These are phyloP conservation scores for Oxygymnocypris stewartii DNA, from an alignment of 2,113 vertebrate species.

Conservation along the genomic window DNA sequence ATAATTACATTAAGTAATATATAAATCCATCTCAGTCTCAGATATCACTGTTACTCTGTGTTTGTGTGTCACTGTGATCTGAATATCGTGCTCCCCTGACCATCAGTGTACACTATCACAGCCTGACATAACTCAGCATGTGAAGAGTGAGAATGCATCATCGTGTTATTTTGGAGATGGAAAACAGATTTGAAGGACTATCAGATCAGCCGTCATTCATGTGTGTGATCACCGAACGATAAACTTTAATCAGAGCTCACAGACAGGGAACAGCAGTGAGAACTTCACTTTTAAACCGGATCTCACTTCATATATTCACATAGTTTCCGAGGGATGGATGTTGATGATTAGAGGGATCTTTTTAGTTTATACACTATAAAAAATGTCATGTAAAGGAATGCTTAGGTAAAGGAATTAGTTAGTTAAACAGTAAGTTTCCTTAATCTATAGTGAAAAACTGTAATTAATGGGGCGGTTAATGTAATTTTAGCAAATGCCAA, in stretches of 20 bases:
- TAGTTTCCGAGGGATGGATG: neutral
- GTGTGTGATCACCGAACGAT: neutral
- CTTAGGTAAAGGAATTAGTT: no score
- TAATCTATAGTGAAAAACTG: no score
- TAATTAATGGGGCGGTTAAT: no score
- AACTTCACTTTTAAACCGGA: neutral
- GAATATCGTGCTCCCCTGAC: neutral
- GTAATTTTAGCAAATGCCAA: no score
- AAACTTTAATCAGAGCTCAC: neutral
- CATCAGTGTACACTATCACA: neutral
- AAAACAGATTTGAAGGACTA: slow-evolving; percentile 27
- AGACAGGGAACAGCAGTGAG: neutral
- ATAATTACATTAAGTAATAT: neutral
- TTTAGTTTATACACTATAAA: neutral
- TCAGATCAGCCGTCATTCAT: neutral
- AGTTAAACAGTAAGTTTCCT: no score
- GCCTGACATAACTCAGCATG: slow-evolving; percentile 7
- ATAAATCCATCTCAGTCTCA: neutral
- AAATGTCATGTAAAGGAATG: neutral
- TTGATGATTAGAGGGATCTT: neutral
- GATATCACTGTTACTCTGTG: neutral
- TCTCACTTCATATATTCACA: neutral
- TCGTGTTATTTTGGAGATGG: slow-evolving; percentile 33
- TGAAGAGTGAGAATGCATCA: slow-evolving; percentile 11
- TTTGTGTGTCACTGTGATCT: slow-evolving; percentile 9